A percentile compares a stretch with the other conserved stretches of the same genome.
phyloP scores from a whole-genome alignment of 2,797 vertebrate genomes.

The Chromis chromis region DNA sequence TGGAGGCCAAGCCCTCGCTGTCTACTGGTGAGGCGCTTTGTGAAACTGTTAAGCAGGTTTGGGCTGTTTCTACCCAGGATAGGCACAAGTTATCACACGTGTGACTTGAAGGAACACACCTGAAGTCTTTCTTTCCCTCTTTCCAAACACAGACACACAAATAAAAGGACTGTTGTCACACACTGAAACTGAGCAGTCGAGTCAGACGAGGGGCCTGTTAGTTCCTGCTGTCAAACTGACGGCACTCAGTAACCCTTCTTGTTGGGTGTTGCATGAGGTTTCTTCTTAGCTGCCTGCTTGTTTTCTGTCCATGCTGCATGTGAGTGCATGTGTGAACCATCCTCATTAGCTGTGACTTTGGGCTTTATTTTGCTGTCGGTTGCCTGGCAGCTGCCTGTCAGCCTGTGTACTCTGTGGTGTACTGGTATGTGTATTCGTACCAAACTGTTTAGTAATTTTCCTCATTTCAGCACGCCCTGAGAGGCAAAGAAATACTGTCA shows the following conservation, averaged over 20 bases:
- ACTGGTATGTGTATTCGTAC: too few relatives aligned
- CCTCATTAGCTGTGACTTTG: not conserved
- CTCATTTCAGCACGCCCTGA: too few relatives aligned
- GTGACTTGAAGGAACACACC: conserved; percentile 51
- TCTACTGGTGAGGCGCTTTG: conserved; percentile 14
- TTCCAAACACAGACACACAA: conserved; percentile 3
- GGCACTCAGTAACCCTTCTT: not conserved
- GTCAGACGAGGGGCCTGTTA: not conserved
- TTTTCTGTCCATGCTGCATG: conserved; percentile 17
- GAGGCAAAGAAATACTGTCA: too few relatives aligned
- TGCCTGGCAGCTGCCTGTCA: conserved; percentile 19
- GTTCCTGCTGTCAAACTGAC: conserved; percentile 24
- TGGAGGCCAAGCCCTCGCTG: conserved; percentile 42
- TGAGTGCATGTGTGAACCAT: conserved; percentile 4
- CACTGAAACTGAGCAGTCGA: conserved; percentile 32
- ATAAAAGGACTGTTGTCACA: not conserved
- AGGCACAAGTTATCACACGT: conserved; percentile 27
- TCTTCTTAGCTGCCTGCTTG: conserved; percentile 15
- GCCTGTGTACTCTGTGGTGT: not conserved
- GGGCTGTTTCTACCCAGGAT: conserved; percentile 64
- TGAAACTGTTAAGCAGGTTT: conserved; percentile 77
- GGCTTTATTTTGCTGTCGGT: conserved; percentile 12
- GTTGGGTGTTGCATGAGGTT: conserved; percentile 9
- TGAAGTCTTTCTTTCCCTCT: not conserved
- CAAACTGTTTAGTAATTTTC: too few relatives aligned